Conservation (phyloP, 2,113 vertebrate genomes). For the Oreotrochilus melanogaster region DNA sequence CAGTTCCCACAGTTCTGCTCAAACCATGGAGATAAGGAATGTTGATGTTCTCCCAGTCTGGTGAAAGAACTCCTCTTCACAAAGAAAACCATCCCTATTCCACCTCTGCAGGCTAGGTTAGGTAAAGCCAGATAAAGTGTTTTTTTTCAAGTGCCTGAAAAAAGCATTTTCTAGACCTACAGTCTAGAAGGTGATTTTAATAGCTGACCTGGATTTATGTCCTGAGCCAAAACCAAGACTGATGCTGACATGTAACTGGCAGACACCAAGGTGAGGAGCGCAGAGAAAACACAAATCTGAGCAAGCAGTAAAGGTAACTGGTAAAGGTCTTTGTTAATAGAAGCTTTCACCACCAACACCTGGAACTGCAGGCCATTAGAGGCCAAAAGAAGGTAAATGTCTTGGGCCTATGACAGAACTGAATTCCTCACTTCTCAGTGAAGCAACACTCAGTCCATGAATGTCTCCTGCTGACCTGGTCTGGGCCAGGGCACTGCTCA, state of each 20-base stretch:
- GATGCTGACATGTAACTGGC: neutral
- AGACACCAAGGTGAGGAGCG: neutral
- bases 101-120: neutral
- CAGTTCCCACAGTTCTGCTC: neutral
- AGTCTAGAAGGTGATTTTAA: neutral
- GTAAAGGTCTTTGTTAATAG: neutral
- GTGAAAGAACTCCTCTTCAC: neutral
- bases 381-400: neutral
- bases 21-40: neutral
- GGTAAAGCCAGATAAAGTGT: neutral
- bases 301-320: neutral
- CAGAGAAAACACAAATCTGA: neutral
- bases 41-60: neutral
- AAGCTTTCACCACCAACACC: neutral
- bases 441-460: neutral
- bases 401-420: neutral
- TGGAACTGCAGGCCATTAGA: neutral
- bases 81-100: neutral
- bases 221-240: neutral
- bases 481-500: neutral
- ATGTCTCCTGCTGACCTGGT: accelerated
- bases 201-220: accelerated
- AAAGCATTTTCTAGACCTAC: neutral
- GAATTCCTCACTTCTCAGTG: neutral
- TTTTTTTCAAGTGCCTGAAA: neutral